These are phyloP conservation scores for Ataeniobius toweri DNA, from an alignment of 2,797 vertebrate genomes.

Conservation along the genomic window DNA sequence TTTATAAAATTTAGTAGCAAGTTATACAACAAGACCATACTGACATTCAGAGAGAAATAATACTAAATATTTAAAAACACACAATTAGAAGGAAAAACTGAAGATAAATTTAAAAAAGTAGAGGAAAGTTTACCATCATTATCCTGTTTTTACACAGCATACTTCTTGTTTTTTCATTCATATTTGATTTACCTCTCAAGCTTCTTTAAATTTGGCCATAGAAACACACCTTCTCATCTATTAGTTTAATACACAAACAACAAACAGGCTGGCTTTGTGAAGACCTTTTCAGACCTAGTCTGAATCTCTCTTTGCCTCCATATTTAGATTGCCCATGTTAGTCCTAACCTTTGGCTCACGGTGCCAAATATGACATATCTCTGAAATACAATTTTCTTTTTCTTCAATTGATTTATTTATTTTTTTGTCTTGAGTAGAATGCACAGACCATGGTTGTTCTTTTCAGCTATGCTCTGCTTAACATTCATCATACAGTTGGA, in stretches of 20 bases:
- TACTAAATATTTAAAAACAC: not conserved
- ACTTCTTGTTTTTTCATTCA: not conserved
- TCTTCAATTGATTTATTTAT: not conserved
- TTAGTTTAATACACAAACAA: not conserved
- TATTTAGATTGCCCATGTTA: slow-evolving; percentile 13
- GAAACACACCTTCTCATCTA: not conserved
- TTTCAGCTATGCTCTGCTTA: slow-evolving; percentile 49
- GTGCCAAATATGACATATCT: slow-evolving; percentile 30
- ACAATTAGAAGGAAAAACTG: not conserved
- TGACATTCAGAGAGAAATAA: not conserved
- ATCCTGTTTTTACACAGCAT: not conserved
- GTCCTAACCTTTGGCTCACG: slow-evolving; percentile 14
- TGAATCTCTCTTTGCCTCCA: slow-evolving; percentile 1
- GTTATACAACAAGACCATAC: not conserved
- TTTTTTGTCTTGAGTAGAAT: slow-evolving; percentile 43
- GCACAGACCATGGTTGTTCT: slow-evolving; percentile 30
- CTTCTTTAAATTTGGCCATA: not conserved
- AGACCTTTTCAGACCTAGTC: slow-evolving; percentile 4
- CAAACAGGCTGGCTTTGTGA: not conserved
- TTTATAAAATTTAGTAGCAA: not conserved
- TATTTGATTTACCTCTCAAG: not conserved
- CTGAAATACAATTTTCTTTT: slow-evolving; percentile 2
- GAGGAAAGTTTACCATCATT: not conserved
- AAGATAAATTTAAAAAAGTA: not conserved
- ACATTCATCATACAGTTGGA: slow-evolving; percentile 59